Evolutionary conservation across 2,888 invertebrate genomes (phyloP).

Genomic region (Pyralis farinalis): DNA sequence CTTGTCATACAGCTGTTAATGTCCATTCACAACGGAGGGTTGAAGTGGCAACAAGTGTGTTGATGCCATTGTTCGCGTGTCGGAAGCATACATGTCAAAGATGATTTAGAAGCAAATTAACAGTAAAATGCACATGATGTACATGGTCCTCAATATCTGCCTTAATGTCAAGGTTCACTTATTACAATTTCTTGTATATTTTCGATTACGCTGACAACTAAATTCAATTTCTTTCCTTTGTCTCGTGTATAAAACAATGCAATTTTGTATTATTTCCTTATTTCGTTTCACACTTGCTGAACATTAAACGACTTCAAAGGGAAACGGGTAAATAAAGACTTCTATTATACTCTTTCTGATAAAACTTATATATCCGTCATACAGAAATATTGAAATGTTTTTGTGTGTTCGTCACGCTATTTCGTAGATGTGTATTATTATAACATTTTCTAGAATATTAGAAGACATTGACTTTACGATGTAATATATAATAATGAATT

Average conservation of each 20-base stretch:
- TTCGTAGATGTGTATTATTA: no score
- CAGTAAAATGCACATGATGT: constrained; percentile 1
- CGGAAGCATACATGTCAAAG: constrained; percentile 12
- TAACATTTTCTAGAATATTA: no score
- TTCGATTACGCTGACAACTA: constrained; percentile 2
- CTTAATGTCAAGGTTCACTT: constrained; percentile 5
- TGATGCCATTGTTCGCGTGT: constrained; percentile 9
- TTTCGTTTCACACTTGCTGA: no score
- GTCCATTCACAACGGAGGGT: constrained; percentile 24
- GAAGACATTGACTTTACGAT: no score
- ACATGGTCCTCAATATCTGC: neutral
- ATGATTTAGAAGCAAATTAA: constrained; percentile 9
- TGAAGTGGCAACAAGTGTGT: constrained; percentile 26
- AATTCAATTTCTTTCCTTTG: constrained; percentile 3
- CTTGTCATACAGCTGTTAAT: constrained; percentile 30
- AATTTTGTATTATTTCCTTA: no score
- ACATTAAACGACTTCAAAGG: no score
- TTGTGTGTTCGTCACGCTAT: no score
- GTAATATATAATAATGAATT: no score
- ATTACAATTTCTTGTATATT: constrained; percentile 3
- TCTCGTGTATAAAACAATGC: neutral
- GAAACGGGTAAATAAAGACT: no score
- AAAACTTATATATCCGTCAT: no score
- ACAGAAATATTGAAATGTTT: no score
- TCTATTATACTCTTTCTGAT: no score